Percentiles rank a stretch among this genome's conserved stretches.
Evolutionary conservation across 2,113 vertebrate genomes (phyloP).

Genomic region (Chiloscyllium plagiosum): DNA sequence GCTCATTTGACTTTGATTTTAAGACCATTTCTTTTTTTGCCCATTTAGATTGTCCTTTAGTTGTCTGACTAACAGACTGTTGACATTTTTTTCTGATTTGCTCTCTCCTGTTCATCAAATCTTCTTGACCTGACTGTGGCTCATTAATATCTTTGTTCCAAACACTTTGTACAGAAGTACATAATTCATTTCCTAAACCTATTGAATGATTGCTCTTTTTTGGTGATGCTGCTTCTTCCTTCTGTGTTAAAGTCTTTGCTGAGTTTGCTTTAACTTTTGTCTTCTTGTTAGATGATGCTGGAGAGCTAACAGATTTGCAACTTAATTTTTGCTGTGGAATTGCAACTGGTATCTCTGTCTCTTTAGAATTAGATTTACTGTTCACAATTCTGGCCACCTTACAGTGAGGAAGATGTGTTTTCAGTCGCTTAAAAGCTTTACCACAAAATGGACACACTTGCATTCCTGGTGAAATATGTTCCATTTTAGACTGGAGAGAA

Average conservation of each 20-base stretch:
- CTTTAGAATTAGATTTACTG: slow-evolving; percentile 41
- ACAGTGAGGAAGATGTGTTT: slow-evolving; percentile 76
- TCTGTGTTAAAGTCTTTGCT: not conserved
- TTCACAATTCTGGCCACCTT: slow-evolving; percentile 50
- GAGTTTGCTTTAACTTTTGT: not conserved
- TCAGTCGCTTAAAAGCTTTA: slow-evolving; percentile 74
- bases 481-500: slow-evolving; percentile 42
- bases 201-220: not conserved
- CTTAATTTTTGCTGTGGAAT: not conserved
- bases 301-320: not conserved
- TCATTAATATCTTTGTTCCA: not conserved
- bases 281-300: not conserved
- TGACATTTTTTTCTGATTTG: not conserved
- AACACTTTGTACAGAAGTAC: not conserved
- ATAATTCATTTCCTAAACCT: not conserved
- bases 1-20: not conserved
- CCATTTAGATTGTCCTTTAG: not conserved
- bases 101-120: not conserved
- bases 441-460: slow-evolving; percentile 75
- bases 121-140: not conserved
- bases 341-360: not conserved
- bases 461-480: slow-evolving; percentile 36
- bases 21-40: not conserved
- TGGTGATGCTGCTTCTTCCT: not conserved
- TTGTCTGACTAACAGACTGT: not conserved